Base-by-base conservation (phyloP, 2,113 vertebrate species). In the Speoplatyrhinus poulsoni region DNA sequence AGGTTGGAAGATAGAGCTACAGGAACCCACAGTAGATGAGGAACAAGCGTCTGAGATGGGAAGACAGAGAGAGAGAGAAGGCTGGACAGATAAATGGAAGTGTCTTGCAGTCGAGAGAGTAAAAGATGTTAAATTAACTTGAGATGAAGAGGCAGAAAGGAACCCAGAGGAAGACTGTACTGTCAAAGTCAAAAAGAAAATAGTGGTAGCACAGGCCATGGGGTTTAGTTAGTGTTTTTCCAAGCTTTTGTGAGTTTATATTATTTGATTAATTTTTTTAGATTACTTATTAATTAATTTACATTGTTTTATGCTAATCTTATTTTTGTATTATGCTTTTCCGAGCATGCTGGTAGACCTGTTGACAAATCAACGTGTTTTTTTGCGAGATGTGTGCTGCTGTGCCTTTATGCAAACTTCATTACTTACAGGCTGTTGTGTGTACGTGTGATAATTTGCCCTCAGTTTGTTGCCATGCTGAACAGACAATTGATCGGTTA, bases 401-500 rank as follows among this genome's bases (percentile, higher is more conserved):
- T 41, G 36, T 2, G 17, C 52, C 58, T 69, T 54, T 32, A 41
- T 49, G 11, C 36, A 59, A 67, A 73, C 75, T 76, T 58, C 50
- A 2, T 32, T 17, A 67, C 53, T 75, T 77, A 65, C 77, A 76
- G 6, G 78, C 63, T 73, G 82, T 80, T 80, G 84, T 76, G 5
- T 84, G 77, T 64, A 59, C 58, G 53, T 69, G 52, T 60, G 71
- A 80, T 74, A 79, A 75, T 80, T 84, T 86, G 62, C 79, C 83
- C 81, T 69, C 4, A 56, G 76, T 87, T 85, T 87, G 88, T 72
- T 78, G 81, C 72, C 75, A 76, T 69, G 68, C 72, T 67, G 64
- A 64, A 83, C 82, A 75, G 85, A 86, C 83, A 85, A 87, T 84
- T 87, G 87, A 91, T 85, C 57, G 66, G 84, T 79, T 90, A 91